Evolutionary conservation across 1,140 invertebrate species (phyloP).

Genomic region (Euwallacea similis): DNA sequence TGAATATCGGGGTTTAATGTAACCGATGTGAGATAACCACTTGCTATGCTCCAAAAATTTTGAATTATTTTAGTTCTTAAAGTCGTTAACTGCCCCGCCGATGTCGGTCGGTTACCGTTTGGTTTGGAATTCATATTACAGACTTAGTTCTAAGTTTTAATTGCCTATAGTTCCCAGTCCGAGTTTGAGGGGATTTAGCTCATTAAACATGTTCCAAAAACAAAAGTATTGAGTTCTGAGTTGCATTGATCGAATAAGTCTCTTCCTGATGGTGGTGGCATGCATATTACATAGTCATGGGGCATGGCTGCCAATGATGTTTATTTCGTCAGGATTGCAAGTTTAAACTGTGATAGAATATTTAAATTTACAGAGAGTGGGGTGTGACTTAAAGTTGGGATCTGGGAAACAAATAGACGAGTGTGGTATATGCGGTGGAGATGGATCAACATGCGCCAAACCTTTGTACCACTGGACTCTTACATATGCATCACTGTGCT

Average conservation of each 20-base stretch:
- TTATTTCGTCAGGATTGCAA: not conserved
- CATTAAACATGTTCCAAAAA: too few relatives aligned
- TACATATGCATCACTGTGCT: constrained; percentile 79
- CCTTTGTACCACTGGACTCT: constrained; percentile 83
- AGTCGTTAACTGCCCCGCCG: constrained; percentile 12
- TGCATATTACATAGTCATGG: too few relatives aligned
- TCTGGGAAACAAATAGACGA: constrained; percentile 81
- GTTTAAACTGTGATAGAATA: not conserved
- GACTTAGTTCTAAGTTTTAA: constrained; percentile 9
- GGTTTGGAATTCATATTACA: constrained; percentile 12
- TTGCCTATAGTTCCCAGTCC: not conserved
- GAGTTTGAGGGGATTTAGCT: too few relatives aligned
- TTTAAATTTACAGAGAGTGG: constrained; percentile 72
- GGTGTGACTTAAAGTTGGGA: constrained; percentile 85
- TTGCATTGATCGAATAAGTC: too few relatives aligned
- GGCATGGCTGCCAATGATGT: not conserved
- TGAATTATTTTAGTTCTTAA: constrained; percentile 31
- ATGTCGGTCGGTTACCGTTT: constrained; percentile 1
- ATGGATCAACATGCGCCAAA: constrained; percentile 77
- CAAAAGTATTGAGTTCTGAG: too few relatives aligned
- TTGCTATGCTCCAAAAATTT: constrained; percentile 28
- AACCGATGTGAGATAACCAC: constrained; percentile 7
- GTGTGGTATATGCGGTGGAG: constrained; percentile 88
- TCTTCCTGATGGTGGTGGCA: too few relatives aligned
- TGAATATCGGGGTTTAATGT: not conserved